A percentile compares a stretch with the other conserved stretches of the same genome.
Evolutionary conservation across 2,797 vertebrate genomes (phyloP).

Genomic region (Semotilus atromaculatus): DNA sequence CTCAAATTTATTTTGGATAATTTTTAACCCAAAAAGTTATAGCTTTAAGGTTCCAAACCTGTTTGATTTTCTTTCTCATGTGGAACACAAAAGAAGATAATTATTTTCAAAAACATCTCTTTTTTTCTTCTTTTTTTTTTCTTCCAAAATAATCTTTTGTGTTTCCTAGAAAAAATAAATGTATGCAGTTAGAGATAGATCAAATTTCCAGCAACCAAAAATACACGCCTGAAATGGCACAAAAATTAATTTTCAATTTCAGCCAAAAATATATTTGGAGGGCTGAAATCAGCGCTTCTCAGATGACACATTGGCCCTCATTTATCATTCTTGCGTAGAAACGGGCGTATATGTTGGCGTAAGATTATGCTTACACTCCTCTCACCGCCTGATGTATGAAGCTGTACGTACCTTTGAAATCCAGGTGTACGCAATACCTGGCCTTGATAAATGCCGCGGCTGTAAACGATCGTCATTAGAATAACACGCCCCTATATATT

Average conservation of each 20-base stretch:
- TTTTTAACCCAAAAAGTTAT: no score
- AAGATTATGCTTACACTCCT: no score
- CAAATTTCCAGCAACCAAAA: neutral
- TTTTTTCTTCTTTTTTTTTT: neutral
- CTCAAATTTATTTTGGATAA: no score
- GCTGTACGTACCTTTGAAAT: no score
- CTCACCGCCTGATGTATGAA: no score
- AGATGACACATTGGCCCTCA: neutral
- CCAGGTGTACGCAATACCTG: no score
- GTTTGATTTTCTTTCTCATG: neutral
- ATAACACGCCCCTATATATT: no score
- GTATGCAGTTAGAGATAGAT: neutral
- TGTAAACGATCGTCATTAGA: no score
- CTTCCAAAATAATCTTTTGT: neutral
- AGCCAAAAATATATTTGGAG: neutral
- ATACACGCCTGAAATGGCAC: neutral
- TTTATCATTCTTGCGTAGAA: no score
- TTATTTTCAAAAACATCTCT: no score
- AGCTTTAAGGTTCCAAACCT: neutral
- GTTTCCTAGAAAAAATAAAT: neutral
- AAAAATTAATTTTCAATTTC: neutral
- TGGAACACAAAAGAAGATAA: constrained; percentile 1
- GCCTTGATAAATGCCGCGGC: no score
- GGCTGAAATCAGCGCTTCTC: neutral
- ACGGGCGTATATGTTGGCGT: no score